Conservation (phyloP, 1,140 invertebrate genomes). For the Ylistrum balloti region DNA sequence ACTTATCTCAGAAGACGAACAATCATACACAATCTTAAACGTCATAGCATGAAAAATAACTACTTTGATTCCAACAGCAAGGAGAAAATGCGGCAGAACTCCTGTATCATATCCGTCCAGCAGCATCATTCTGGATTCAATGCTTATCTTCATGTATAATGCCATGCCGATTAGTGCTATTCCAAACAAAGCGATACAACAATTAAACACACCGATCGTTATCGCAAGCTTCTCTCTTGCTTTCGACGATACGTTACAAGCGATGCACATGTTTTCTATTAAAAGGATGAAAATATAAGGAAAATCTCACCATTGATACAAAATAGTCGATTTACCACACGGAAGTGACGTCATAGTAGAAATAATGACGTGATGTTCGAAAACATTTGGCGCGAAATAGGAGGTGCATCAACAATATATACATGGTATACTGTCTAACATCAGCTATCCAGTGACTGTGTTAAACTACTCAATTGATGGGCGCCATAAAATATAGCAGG, state of each 20-base stretch:
- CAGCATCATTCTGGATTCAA: conserved; percentile 57
- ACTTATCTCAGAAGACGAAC: conserved; percentile 49
- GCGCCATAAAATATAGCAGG: too few species aligned
- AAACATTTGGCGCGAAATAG: background rate
- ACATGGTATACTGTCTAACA: too few species aligned
- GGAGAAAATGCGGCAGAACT: conserved; percentile 53
- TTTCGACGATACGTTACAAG: conserved; percentile 7
- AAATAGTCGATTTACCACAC: background rate
- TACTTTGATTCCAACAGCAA: conserved; percentile 56
- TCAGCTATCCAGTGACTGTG: too few species aligned
- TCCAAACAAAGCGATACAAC: conserved; percentile 50
- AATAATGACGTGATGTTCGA: background rate
- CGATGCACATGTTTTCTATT: conserved; percentile 47
- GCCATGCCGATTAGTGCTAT: background rate
- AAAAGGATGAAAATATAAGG: background rate
- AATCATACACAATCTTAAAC: conserved; percentile 54
- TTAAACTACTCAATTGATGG: too few species aligned
- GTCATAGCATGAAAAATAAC: conserved; percentile 42
- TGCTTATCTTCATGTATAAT: conserved; percentile 53
- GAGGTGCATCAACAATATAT: background rate
- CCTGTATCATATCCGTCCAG: conserved; percentile 56
- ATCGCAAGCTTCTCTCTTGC: conserved; percentile 52
- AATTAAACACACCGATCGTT: conserved; percentile 30
- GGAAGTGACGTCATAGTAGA: conserved; percentile 40
- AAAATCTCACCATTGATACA: background rate